Base-by-base conservation (phyloP, 2,797 vertebrate species). In the Hypotaenidia okinawae region DNA sequence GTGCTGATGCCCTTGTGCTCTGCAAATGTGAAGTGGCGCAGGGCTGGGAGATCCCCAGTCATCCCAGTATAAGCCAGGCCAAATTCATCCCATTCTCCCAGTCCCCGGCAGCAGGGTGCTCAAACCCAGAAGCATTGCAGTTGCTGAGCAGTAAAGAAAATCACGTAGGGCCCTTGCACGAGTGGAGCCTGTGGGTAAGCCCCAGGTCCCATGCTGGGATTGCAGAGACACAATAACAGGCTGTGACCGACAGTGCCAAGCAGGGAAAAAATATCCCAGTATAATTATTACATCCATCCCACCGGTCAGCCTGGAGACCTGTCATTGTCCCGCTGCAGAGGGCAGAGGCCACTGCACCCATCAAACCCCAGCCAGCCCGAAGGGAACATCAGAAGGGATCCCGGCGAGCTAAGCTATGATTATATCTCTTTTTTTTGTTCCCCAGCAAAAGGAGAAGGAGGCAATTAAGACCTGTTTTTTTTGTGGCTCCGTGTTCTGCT, bases 271-370 rank as follows among this genome's bases (percentile, higher is more conserved):
- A 97, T 94, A 97, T 84, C 94, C 94, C 89, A 67, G 82, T 82
- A 52, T 97, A 98, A 98, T 98, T 96, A 97, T 95, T 78, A 63
- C 91, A 96, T 92, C 93, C 89, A 89, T 86, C 89, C 84, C 96
- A 92, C 96, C 49, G 73, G 84, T 35, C 94, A 88, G 93, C 86
- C 80, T 41, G 81, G 70, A 97, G 97, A 97, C 92, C 95, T 96
- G 93, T 97, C 96, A 98, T 97, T 96, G 97, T 96, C 86, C 90
- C 92, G 92, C 93, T 84, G 91, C 82, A 70, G 89, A 95, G 84
- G 95, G 93, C 96, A 96, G 87, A 85, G 88, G 81, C 64, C 35
- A 22, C 80, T 82, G 1, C 4, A 2, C 69, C 25, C 90, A 70
- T 54, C 55, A 62, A 70, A 78, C 66, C 78, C 81, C 5, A 12